A percentile compares a stretch with the other conserved stretches of the same genome.
Conservation (phyloP, 2,113 vertebrate species). For the Amblyopsis rosae region DNA sequence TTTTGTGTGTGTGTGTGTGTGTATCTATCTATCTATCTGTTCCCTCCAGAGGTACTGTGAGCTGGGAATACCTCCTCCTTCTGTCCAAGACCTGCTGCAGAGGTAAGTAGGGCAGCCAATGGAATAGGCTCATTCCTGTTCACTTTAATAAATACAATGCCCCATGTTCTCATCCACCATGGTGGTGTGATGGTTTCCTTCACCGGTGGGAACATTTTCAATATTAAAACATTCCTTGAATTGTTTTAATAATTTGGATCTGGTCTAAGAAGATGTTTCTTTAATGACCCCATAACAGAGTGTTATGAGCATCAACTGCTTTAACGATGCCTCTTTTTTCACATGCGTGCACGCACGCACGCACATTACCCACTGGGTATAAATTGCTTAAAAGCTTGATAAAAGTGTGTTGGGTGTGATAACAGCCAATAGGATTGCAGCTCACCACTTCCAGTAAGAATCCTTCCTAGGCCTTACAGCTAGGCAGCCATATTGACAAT, state of each 20-base stretch:
- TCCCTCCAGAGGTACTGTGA: slow-evolving; percentile 85
- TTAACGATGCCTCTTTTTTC: not conserved
- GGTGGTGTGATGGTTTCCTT: not conserved
- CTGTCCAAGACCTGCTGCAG: slow-evolving; percentile 80
- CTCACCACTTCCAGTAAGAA: too few species aligned
- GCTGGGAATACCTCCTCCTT: slow-evolving; percentile 81
- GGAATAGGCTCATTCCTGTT: slow-evolving; percentile 13
- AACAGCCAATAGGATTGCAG: too few species aligned
- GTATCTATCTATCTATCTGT: slow-evolving; percentile 19
- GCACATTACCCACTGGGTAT: not conserved
- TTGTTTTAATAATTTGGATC: slow-evolving; percentile 25
- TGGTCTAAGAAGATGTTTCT: slow-evolving; percentile 25
- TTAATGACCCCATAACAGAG: slow-evolving; percentile 22
- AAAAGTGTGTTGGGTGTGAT: too few species aligned
- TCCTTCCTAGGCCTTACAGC: too few species aligned
- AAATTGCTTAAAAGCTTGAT: too few species aligned
- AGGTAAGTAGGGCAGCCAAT: slow-evolving; percentile 75
- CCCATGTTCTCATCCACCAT: not conserved
- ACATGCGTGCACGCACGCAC: not conserved
- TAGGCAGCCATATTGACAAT: too few species aligned
- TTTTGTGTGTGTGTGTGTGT: slow-evolving; percentile 5
- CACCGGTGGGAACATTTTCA: slow-evolving; percentile 14
- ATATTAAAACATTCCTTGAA: slow-evolving; percentile 2
- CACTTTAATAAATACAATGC: slow-evolving; percentile 11
- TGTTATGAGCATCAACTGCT: too few species aligned